Base-by-base conservation (phyloP, 2,888 invertebrate genomes). In the Agrotis clavis region DNA sequence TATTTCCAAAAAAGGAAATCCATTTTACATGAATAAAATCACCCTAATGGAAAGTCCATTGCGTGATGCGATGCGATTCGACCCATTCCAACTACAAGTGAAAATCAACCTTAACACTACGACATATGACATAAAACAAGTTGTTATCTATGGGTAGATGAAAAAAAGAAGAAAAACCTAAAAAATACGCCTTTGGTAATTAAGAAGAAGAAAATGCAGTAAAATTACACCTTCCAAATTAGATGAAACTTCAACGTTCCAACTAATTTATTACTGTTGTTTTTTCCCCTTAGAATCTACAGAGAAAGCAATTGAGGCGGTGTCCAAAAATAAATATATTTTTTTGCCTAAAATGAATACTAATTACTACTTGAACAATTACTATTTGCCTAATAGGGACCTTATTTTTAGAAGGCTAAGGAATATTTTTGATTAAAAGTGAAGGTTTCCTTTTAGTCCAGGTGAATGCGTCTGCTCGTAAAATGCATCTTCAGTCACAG, bases 401-500 rank as follows among this genome's bases (percentile, higher is more conserved):
- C 13, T 57, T 41, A 41, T 57, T 57, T 57, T n/a, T n/a, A 45
- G 45, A 16, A 65, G 21, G n/a, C 7, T 35, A n/a, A 3, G 14
- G 13, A 53, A 71, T 1, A 4, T 60, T n/a, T 16, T 50, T 16
- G 9, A 74, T n/a, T 50, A 50, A 7, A 19, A 53, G 47, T 25
- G 2, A 25, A 45, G 4, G 41, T 53, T 19, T 9, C 7, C 2
- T 30, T 25, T n/a, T 11, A 30, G 47, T 18, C 1, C 47, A 60
- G n/a, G 21, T 51, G 61, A 61, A 74, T 61, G 54, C 50, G 25
- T 35, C 18, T 70, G 57, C 30, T n/a, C n/a, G 25, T 50, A 41
- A 59, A 63, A 11, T 35, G 76, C 63, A 81, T 78, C n/a, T 53
- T 66, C 41, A 11, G 48, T 51, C 76, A 61, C 45, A 9, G 45